phyloP scores from a whole-genome alignment of 2,797 vertebrate genomes.

The Spinibarbus caldwelli region DNA sequence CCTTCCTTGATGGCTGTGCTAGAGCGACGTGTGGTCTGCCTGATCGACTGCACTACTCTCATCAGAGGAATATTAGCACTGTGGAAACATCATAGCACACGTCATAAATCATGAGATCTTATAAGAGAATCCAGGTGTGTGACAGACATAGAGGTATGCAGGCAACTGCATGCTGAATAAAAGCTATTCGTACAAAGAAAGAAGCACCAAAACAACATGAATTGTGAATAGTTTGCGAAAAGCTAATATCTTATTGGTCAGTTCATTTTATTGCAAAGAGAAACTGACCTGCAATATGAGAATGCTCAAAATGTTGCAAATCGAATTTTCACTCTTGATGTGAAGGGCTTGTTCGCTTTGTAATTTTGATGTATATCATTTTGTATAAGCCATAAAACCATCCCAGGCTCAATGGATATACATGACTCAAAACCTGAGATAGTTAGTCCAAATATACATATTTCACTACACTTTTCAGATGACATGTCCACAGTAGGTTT shows the following conservation, averaged over 20 bases:
- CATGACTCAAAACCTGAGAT: not conserved
- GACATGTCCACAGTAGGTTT: no score
- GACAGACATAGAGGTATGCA: not conserved
- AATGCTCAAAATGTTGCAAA: no score
- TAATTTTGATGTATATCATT: not conserved
- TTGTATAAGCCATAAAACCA: not conserved
- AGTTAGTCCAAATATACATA: not conserved
- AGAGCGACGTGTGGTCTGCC: constrained; percentile 90
- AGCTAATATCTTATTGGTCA: not conserved
- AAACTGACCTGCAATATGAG: not conserved
- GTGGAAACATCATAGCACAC: constrained; percentile 28
- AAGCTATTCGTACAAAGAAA: not conserved
- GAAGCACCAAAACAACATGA: not conserved
- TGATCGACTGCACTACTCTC: constrained; percentile 91
- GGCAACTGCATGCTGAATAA: not conserved
- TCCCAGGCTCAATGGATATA: not conserved
- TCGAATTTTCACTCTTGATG: no score
- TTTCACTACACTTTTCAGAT: not conserved
- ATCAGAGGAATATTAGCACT: constrained; percentile 90
- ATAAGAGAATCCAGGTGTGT: constrained; percentile 9
- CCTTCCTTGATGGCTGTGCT: constrained; percentile 90
- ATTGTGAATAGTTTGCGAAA: no score
- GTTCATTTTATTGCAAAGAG: not conserved
- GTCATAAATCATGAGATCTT: not conserved
- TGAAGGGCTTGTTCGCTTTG: not conserved